Conservation (phyloP, 2,888 invertebrate species). For the Gymnocheta viridis region DNA sequence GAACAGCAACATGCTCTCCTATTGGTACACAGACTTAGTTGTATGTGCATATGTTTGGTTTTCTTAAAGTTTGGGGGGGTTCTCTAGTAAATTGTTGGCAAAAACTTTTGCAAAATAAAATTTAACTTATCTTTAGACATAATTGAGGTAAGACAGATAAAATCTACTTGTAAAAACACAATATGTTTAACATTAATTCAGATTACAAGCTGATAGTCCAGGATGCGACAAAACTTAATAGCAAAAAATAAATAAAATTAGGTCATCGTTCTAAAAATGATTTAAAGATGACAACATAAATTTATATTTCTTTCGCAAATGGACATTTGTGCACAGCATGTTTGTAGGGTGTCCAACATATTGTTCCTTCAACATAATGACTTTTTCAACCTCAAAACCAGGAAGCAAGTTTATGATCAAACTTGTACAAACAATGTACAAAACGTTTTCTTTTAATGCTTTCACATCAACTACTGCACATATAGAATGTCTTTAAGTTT, state of each 20-base stretch:
- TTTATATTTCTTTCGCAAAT: conserved; percentile 27
- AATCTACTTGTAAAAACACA: conserved; percentile 26
- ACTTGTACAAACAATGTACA: conserved; percentile 30
- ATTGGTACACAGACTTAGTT: background rate
- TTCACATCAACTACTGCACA: conserved; percentile 7
- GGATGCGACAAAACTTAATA: background rate
- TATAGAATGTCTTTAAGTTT: conserved; percentile 33
- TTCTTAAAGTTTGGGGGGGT: background rate
- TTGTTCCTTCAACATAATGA: background rate
- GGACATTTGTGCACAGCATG: background rate
- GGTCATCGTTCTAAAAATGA: conserved; percentile 45
- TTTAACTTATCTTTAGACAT: conserved; percentile 47
- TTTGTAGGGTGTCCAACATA: conserved; percentile 11
- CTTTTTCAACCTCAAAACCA: conserved; percentile 12
- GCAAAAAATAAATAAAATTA: conserved; percentile 8
- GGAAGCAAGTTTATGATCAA: conserved; percentile 57
- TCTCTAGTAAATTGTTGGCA: conserved; percentile 49
- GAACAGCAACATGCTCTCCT: background rate
- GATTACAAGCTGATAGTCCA: conserved; percentile 22
- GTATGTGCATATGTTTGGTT: background rate
- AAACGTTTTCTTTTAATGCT: conserved; percentile 2
- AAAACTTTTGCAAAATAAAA: conserved; percentile 57
- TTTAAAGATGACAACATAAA: conserved; percentile 53
- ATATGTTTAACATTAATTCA: conserved; percentile 13
- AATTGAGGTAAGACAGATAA: conserved; percentile 42